Percentiles rank a stretch among this genome's conserved stretches.
Conservation (phyloP, 2,888 invertebrate genomes). For the Cantharis flavilabris region DNA sequence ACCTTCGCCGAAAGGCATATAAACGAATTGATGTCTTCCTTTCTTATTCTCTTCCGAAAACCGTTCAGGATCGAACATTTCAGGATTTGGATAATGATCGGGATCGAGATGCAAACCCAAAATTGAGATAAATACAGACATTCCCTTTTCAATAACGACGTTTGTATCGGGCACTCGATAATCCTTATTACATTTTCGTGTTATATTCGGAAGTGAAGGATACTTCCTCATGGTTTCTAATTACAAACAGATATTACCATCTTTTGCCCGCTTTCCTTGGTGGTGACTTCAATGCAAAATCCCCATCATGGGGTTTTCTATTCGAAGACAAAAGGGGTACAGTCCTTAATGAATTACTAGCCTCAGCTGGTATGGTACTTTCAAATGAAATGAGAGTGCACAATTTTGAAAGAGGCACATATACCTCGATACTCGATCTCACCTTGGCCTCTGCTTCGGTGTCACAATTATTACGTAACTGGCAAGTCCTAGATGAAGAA, state of each 20-base stretch:
- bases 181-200: slow-evolving; percentile 39
- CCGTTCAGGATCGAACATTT: slow-evolving; percentile 47
- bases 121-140: slow-evolving; percentile 36
- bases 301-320: too few relatives aligned
- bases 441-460: too few relatives aligned
- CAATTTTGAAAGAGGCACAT: too few relatives aligned
- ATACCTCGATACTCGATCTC: too few relatives aligned
- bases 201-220: slow-evolving; percentile 43
- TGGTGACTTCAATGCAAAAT: too few relatives aligned
- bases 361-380: too few relatives aligned
- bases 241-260: background rate
- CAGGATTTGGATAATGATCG: slow-evolving; percentile 45
- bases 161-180: slow-evolving; percentile 38
- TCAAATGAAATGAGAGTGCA: too few relatives aligned
- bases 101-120: slow-evolving; percentile 45
- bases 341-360: too few relatives aligned
- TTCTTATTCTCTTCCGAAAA: slow-evolving; percentile 40
- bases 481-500: too few relatives aligned
- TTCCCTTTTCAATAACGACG: slow-evolving; percentile 34
- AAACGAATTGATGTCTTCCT: slow-evolving; percentile 33
- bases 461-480: too few relatives aligned
- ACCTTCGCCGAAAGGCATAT: slow-evolving; percentile 41
- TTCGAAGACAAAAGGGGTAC: too few relatives aligned
- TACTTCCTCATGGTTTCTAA: slow-evolving; percentile 50
- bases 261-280: too few relatives aligned